Conservation (phyloP, 2,113 vertebrate genomes). For the Ursus arctos region DNA sequence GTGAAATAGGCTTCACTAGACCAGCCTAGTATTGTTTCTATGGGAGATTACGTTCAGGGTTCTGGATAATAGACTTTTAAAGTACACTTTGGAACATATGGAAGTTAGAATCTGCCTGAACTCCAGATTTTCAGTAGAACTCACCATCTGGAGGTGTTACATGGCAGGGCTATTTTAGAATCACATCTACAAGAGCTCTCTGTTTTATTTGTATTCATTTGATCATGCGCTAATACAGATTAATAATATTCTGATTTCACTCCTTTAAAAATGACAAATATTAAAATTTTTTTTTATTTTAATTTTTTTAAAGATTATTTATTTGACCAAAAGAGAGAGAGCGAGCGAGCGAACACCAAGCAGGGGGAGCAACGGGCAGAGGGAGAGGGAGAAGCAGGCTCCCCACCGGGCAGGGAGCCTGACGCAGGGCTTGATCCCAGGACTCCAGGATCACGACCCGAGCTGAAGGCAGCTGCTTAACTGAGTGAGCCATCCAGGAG, state of each 20-base stretch:
- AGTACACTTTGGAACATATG: not conserved
- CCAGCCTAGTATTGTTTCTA: not conserved
- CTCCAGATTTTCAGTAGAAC: not conserved
- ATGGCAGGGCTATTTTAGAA: not conserved
- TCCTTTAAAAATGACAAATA: not conserved
- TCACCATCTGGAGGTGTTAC: not conserved
- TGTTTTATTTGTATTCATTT: not conserved
- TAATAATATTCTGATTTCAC: not conserved
- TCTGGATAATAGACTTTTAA: slow-evolving; percentile 1
- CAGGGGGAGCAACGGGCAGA: no score
- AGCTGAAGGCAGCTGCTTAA: no score
- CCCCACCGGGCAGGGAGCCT: no score
- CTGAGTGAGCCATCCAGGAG: no score
- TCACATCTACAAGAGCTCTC: not conserved
- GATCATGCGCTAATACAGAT: not conserved
- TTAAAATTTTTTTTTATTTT: no score
- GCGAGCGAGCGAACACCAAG: no score
- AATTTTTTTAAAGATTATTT: no score
- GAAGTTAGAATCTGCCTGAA: slow-evolving; percentile 7
- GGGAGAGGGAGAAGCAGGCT: no score
- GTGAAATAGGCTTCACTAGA: not conserved
- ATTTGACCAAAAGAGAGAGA: no score
- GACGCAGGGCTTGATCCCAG: no score
- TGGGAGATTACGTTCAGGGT: not conserved
- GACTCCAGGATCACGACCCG: no score